These are phyloP conservation scores for Holotrichia oblita DNA, from an alignment of 1,140 invertebrate species.

Conservation along the genomic window DNA sequence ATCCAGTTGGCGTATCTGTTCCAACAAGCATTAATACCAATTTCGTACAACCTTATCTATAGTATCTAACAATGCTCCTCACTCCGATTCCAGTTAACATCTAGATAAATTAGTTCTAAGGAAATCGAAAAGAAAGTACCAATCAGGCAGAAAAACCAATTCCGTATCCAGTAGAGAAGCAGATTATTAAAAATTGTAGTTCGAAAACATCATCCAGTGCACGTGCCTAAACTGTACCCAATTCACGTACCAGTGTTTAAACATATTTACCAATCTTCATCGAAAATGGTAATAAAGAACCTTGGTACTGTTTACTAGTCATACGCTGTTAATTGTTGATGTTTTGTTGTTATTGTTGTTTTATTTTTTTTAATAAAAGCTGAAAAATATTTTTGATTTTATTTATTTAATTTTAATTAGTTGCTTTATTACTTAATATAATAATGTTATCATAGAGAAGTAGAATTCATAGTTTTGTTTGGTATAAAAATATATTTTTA, in stretches of 20 bases:
- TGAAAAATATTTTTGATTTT: constrained; percentile 9
- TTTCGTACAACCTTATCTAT: constrained; percentile 77
- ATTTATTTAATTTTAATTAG: no score
- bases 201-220: constrained; percentile 75
- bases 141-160: constrained; percentile 75
- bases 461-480: no score
- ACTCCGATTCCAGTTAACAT: constrained; percentile 74
- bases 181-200: constrained; percentile 76
- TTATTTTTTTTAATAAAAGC: neutral
- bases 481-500: no score
- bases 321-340: constrained; percentile 39
- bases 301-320: constrained; percentile 3
- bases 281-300: constrained; percentile 1
- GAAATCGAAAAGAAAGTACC: constrained; percentile 74
- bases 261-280: constrained; percentile 70
- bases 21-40: constrained; percentile 74
- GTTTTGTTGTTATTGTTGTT: constrained; percentile 32
- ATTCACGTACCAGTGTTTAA: constrained; percentile 79
- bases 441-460: no score
- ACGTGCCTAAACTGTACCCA: constrained; percentile 74
- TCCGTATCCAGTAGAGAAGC: constrained; percentile 76
- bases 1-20: constrained; percentile 74
- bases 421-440: no score
- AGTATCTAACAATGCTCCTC: constrained; percentile 71
- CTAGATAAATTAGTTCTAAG: constrained; percentile 69